phyloP scores from a whole-genome alignment of 2,113 vertebrate species.

The Cariama cristata region DNA sequence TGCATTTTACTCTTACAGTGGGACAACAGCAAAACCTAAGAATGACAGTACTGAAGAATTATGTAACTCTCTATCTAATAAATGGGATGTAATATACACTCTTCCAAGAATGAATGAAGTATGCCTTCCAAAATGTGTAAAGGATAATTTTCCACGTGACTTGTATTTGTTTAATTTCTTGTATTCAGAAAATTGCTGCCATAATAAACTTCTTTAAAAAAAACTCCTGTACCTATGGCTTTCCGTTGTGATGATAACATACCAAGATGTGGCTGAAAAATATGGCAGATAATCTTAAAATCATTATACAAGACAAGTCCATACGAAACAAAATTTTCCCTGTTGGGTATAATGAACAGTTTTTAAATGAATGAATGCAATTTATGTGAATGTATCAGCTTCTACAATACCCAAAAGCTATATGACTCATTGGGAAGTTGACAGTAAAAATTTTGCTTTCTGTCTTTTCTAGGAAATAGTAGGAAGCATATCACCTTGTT shows the following conservation, averaged over 20 bases:
- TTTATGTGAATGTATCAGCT: background rate
- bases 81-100: background rate
- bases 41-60: background rate
- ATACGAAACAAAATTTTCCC: background rate
- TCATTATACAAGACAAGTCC: background rate
- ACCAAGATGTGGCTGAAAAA: background rate
- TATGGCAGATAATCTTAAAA: background rate
- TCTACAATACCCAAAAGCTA: background rate
- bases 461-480: background rate
- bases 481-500: background rate
- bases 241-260: background rate
- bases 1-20: background rate
- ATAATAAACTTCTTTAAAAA: background rate
- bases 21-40: background rate
- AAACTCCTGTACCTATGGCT: accelerated
- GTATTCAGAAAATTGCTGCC: background rate
- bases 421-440: background rate
- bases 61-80: background rate
- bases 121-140: background rate
- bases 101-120: background rate
- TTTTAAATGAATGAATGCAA: background rate
- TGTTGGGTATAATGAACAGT: background rate
- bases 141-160: background rate
- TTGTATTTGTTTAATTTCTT: background rate
- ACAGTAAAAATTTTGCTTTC: background rate